These are phyloP conservation scores for Cryptocephalus primarius DNA, from an alignment of 2,888 invertebrate genomes.

Conservation along the genomic window DNA sequence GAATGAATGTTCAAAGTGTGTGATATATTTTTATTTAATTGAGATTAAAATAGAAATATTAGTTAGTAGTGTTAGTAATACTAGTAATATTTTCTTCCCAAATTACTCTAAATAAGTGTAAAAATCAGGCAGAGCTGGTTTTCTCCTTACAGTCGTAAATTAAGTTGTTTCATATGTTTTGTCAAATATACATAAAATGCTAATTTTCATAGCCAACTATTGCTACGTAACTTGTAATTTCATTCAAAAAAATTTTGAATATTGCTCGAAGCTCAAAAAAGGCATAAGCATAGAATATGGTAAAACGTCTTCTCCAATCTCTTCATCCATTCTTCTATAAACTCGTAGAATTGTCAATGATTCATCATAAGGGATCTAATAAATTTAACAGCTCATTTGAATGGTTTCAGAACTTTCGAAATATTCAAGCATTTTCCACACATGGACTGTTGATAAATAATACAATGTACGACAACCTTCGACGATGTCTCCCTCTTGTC, in stretches of 20 bases:
- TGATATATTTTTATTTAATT: too few relatives aligned
- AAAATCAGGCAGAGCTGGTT: too few relatives aligned
- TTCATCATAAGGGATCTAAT: constrained; percentile 19
- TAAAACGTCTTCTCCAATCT: constrained; percentile 20
- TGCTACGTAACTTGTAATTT: neutral
- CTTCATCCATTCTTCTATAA: too few relatives aligned
- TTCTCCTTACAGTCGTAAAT: neutral
- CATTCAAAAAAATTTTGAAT: too few relatives aligned
- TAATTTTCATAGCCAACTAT: neutral
- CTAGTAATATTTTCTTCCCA: too few relatives aligned
- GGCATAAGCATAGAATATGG: too few relatives aligned
- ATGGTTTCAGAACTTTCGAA: constrained; percentile 24
- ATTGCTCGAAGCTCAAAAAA: too few relatives aligned
- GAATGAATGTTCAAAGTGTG: too few relatives aligned
- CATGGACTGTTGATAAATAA: constrained; percentile 18
- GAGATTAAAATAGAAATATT: too few relatives aligned
- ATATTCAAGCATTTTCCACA: constrained; percentile 26
- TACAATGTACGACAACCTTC: constrained; percentile 24
- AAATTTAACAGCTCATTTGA: constrained; percentile 24
- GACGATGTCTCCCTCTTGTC: too few relatives aligned
- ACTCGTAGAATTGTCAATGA: constrained; percentile 18
- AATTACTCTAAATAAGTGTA: too few relatives aligned
- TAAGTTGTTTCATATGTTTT: neutral
- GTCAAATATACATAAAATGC: neutral
- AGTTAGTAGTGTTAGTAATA: too few relatives aligned